These are phyloP conservation scores for Eupeodes latifasciatus DNA, from an alignment of 2,888 invertebrate species.

Conservation along the genomic window DNA sequence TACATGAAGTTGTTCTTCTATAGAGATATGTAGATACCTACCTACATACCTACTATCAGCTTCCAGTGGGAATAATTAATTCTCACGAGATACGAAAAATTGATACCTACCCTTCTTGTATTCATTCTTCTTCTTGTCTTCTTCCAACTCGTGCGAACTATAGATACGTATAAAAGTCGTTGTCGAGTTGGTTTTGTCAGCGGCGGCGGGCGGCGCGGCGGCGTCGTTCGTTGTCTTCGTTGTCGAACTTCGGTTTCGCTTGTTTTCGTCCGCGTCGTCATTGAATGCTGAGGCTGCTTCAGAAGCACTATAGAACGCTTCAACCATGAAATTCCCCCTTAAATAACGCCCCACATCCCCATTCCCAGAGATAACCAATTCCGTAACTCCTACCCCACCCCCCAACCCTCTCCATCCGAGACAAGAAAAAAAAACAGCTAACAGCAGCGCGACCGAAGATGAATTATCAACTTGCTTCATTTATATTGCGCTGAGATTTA, in stretches of 20 bases:
- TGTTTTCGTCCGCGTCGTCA: not conserved
- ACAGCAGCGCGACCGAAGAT: conserved; percentile 46
- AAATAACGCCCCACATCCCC: not conserved
- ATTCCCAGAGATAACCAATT: not conserved
- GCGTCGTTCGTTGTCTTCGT: too few relatives aligned
- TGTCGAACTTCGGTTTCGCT: not conserved
- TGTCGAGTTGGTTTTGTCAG: not conserved
- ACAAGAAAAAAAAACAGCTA: too few relatives aligned
- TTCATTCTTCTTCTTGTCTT: not conserved
- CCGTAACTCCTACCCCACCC: not conserved
- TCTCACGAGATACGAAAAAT: conserved; percentile 71
- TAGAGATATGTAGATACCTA: too few relatives aligned
- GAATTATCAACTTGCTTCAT: conserved; percentile 69
- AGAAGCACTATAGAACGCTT: conserved; percentile 64
- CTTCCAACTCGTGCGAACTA: conserved; percentile 62
- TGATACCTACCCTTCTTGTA: conserved; percentile 51
- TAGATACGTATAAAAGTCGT: not conserved
- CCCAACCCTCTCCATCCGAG: conserved; percentile 17
- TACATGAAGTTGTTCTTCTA: conserved; percentile 18
- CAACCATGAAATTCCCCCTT: conserved; percentile 60
- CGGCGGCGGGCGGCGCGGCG: too few relatives aligned
- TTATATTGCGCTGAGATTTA: conserved; percentile 67
- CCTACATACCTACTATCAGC: conserved; percentile 30
- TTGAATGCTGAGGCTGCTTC: conserved; percentile 32
- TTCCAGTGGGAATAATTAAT: conserved; percentile 73